These are phyloP conservation scores for Timandra comae DNA, from an alignment of 2,888 invertebrate genomes.

Conservation along the genomic window DNA sequence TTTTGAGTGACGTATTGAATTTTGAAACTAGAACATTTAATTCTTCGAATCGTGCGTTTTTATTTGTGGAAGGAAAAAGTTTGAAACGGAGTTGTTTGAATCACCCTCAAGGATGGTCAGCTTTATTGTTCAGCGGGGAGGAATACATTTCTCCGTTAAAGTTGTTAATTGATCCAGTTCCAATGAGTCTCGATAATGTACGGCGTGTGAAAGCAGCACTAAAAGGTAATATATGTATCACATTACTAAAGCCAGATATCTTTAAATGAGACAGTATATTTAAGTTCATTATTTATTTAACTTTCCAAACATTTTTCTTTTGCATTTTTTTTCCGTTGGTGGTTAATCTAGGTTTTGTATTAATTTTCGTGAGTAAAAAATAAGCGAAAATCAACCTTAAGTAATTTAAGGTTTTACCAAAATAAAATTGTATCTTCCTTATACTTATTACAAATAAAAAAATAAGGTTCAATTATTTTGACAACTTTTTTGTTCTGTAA, in stretches of 20 bases:
- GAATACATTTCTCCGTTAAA: conserved; percentile 51
- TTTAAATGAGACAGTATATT: too few species aligned
- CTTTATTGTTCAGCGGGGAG: conserved; percentile 48
- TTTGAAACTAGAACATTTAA: conserved; percentile 60
- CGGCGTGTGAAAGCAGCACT: conserved; percentile 61
- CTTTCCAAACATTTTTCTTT: too few species aligned
- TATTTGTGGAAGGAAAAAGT: conserved; percentile 52
- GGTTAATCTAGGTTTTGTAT: too few species aligned
- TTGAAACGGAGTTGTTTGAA: conserved; percentile 39
- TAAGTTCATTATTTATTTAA: too few species aligned
- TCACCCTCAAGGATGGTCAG: conserved; percentile 46
- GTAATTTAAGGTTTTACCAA: too few species aligned
- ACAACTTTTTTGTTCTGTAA: too few species aligned
- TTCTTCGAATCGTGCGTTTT: conserved; percentile 58
- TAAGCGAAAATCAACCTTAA: too few species aligned
- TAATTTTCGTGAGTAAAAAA: too few species aligned
- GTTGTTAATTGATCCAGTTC: conserved; percentile 60
- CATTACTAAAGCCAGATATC: conserved; percentile 1
- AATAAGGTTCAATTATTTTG: too few species aligned
- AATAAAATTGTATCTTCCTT: too few species aligned
- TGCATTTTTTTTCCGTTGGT: too few species aligned
- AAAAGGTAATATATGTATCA: conserved; percentile 58
- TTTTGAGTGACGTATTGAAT: conserved; percentile 63
- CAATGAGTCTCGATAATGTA: conserved; percentile 57
- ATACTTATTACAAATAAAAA: too few species aligned